A percentile compares a stretch with the other conserved stretches of the same genome.
These are phyloP conservation scores for Diplosoma virens DNA, from an alignment of 23 tunicate species.

Conservation along the genomic window DNA sequence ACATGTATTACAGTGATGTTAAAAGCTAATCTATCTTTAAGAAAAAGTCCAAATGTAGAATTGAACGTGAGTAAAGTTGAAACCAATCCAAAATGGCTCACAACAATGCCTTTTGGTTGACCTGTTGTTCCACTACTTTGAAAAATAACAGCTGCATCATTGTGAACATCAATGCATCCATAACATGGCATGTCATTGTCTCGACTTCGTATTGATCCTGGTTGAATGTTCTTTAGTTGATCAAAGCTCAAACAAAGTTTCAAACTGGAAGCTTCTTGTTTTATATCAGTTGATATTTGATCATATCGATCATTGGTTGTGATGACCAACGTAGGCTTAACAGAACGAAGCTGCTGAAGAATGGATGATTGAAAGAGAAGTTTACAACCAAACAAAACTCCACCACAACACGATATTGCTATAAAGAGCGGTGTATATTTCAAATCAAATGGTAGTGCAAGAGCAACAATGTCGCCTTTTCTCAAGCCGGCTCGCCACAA, in stretches of 20 bases:
- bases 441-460: conserved; percentile 8
- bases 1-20: background rate
- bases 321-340: conserved; percentile 4
- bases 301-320: conserved; percentile 2
- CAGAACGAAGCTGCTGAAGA: background rate
- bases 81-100: background rate
- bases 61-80: background rate
- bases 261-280: background rate
- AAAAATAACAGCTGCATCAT: conserved; percentile 10
- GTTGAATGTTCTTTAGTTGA: background rate
- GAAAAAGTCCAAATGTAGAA: background rate
- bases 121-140: conserved; percentile 36
- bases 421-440: background rate
- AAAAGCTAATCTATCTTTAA: background rate
- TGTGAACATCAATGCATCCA: conserved; percentile 2
- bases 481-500: conserved; percentile 1
- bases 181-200: background rate
- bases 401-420: background rate
- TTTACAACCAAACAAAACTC: background rate
- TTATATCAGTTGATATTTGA: background rate
- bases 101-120: conserved; percentile 16
- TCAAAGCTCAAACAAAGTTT: conserved; percentile 12
- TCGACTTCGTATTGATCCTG: background rate
- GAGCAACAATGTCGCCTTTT: conserved; percentile 6
- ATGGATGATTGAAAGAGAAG: conserved; percentile 1